phyloP scores from a whole-genome alignment of 1,140 invertebrate species.

The Rhopalosiphum maidis region DNA sequence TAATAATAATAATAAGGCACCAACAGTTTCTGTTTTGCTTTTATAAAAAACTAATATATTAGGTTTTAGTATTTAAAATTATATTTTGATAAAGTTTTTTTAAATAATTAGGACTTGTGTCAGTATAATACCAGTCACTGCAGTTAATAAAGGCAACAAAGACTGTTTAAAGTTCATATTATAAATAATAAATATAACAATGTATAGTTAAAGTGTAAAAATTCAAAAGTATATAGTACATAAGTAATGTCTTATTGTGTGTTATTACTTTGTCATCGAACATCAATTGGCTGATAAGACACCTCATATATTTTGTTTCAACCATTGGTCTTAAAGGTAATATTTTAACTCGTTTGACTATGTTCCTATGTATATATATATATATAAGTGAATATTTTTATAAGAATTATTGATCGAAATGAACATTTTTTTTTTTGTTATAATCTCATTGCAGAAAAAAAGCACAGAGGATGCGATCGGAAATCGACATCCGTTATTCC shows the following conservation, averaged over 20 bases:
- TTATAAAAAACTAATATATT: too few relatives aligned
- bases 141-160: not conserved
- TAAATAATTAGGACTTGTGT: not conserved
- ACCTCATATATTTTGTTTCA: not conserved
- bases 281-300: too few relatives aligned
- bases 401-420: not conserved
- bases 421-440: not conserved
- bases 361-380: not conserved
- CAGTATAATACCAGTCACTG: not conserved
- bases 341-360: not conserved
- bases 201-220: not conserved
- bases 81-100: not conserved
- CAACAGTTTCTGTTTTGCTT: too few relatives aligned
- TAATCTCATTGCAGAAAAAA: not conserved
- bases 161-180: not conserved
- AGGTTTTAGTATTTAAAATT: too few relatives aligned
- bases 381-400: not conserved
- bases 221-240: not conserved
- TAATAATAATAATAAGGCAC: not conserved
- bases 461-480: not conserved
- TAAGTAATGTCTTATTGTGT: not conserved
- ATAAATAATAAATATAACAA: too few relatives aligned
- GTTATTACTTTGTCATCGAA: not conserved
- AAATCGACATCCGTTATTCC: not conserved
- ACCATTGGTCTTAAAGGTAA: not conserved